These are phyloP conservation scores for Ophioninae sp. DNA, from an alignment of 2,888 invertebrate species.

Conservation along the genomic window DNA sequence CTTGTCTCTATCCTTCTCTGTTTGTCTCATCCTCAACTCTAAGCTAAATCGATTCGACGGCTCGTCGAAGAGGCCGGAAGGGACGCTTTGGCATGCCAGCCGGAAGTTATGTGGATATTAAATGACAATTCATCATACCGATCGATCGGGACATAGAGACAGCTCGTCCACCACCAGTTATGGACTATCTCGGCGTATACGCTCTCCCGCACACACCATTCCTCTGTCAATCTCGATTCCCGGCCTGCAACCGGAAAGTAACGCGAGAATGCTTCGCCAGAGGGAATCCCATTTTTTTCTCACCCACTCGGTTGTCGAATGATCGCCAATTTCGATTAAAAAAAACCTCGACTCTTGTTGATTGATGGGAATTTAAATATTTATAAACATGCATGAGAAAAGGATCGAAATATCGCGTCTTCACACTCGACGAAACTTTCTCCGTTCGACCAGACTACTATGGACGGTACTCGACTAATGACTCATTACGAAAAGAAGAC, in stretches of 20 bases:
- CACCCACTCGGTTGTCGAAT: background rate
- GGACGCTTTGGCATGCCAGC: slow-evolving; percentile 60
- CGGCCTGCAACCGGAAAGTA: slow-evolving; percentile 8
- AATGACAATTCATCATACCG: slow-evolving; percentile 69
- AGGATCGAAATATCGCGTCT: background rate
- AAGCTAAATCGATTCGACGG: slow-evolving; percentile 56
- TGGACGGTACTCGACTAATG: background rate
- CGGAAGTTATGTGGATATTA: slow-evolving; percentile 68
- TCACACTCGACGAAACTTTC: background rate
- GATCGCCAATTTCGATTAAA: slow-evolving; percentile 34
- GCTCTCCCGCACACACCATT: background rate
- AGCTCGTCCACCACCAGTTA: slow-evolving; percentile 49
- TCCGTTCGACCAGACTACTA: background rate
- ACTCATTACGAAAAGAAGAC: background rate
- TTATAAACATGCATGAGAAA: background rate
- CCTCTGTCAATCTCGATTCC: slow-evolving; percentile 26
- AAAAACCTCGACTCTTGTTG: slow-evolving; percentile 20
- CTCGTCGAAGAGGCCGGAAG: slow-evolving; percentile 62
- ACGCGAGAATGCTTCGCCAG: background rate
- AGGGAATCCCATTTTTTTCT: slow-evolving; percentile 25
- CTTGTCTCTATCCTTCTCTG: slow-evolving; percentile 17
- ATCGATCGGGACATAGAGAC: slow-evolving; percentile 55
- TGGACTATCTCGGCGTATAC: slow-evolving; percentile 7
- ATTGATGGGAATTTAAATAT: background rate
- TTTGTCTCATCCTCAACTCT: slow-evolving; percentile 30